A percentile compares a stretch with the other conserved stretches of the same genome.
phyloP scores from a whole-genome alignment of 2,888 invertebrate genomes.

The Rugalucina vietnamica region DNA sequence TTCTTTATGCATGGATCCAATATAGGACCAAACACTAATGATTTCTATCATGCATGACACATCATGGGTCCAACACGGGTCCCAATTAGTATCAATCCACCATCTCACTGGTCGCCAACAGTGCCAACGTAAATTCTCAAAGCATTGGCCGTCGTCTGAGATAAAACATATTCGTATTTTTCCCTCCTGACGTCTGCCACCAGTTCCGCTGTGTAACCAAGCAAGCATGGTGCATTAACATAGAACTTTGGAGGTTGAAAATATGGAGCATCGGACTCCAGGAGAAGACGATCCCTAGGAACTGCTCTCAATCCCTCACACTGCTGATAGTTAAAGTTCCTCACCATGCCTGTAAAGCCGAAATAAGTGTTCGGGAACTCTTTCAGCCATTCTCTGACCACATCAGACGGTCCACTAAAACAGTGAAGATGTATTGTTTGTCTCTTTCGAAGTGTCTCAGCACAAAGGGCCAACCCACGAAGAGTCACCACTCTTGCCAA shows the following conservation, averaged over 20 bases:
- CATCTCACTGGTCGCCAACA: too few relatives aligned
- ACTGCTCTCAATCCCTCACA: not conserved
- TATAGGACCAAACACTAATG: too few relatives aligned
- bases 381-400: not conserved
- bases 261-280: not conserved
- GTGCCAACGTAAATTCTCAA: not conserved
- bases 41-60: too few relatives aligned
- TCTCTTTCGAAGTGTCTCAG: not conserved
- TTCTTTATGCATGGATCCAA: too few relatives aligned
- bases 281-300: not conserved
- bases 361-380: not conserved
- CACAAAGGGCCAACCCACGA: not conserved
- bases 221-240: not conserved
- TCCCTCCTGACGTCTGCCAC: not conserved
- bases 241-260: not conserved
- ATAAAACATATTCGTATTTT: not conserved
- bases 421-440: not conserved
- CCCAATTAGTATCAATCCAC: too few relatives aligned
- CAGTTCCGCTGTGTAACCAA: not conserved
- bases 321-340: not conserved
- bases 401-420: not conserved
- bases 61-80: too few relatives aligned
- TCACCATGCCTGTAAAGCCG: not conserved
- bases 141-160: not conserved
- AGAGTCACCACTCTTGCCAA: not conserved